Evolutionary conservation across 2,797 vertebrate species (phyloP).

Genomic region (Anomalospiza imberbis): DNA sequence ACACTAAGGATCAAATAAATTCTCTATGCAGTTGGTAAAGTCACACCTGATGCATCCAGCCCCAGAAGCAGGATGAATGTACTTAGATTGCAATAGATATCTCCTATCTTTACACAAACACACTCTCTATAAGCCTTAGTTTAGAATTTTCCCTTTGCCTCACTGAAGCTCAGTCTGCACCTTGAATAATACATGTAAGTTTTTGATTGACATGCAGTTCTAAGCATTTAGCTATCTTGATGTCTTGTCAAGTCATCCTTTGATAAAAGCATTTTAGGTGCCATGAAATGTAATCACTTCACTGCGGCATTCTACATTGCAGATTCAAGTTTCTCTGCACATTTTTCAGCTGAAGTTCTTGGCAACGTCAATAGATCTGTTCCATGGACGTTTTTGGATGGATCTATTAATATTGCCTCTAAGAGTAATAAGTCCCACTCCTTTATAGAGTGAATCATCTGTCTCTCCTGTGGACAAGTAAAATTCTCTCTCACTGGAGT

Average conservation of each 20-base stretch:
- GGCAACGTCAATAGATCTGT: slow-evolving; percentile 13
- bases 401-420: slow-evolving; percentile 46
- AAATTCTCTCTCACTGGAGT: slow-evolving; percentile 21
- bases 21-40: not conserved
- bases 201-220: slow-evolving; percentile 40
- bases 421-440: slow-evolving; percentile 29
- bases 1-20: not conserved
- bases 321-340: slow-evolving; percentile 43
- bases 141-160: slow-evolving; percentile 17
- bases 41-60: not conserved
- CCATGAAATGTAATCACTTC: slow-evolving; percentile 45
- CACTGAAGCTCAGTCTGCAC: not conserved
- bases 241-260: slow-evolving; percentile 53
- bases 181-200: slow-evolving; percentile 37
- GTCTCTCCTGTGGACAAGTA: slow-evolving; percentile 13
- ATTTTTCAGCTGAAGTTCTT: slow-evolving; percentile 39
- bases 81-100: not conserved
- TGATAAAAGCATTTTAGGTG: slow-evolving; percentile 58
- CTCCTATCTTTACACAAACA: not conserved
- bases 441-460: slow-evolving; percentile 48
- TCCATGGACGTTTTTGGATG: slow-evolving; percentile 15
- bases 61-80: not conserved
- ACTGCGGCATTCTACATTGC: slow-evolving; percentile 35
- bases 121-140: not conserved
- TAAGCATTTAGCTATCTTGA: slow-evolving; percentile 55